Evolutionary conservation across 2,888 invertebrate genomes (phyloP).

Genomic region (Trichacis sp.): DNA sequence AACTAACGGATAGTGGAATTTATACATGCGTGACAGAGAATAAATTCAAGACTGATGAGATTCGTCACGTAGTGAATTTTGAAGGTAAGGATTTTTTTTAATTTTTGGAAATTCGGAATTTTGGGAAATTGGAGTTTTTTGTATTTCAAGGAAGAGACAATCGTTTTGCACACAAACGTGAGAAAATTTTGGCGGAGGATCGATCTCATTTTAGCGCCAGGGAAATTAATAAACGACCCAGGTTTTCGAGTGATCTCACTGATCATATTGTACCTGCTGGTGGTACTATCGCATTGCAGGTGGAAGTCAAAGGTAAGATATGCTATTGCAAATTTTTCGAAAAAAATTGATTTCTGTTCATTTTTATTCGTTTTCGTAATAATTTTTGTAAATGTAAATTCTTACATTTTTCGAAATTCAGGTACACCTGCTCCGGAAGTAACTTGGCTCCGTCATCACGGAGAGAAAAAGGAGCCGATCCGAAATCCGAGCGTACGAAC

Average conservation of each 20-base stretch:
- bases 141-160: conserved; percentile 41
- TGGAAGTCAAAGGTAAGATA: conserved; percentile 77
- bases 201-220: conserved; percentile 43
- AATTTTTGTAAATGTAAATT: too few species aligned
- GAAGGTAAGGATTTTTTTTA: too few species aligned
- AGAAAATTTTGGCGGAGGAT: conserved; percentile 31
- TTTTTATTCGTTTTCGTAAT: too few species aligned
- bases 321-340: too few species aligned
- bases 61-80: conserved; percentile 79
- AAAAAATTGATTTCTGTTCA: neutral
- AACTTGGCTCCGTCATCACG: conserved; percentile 76
- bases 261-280: conserved; percentile 82
- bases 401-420: too few species aligned
- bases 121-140: neutral
- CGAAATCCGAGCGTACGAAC: conserved; percentile 76
- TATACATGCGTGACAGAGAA: conserved; percentile 84
- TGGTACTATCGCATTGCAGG: conserved; percentile 85
- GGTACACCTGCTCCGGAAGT: conserved; percentile 75
- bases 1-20: conserved; percentile 78
- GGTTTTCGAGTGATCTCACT: conserved; percentile 77
- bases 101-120: conserved; percentile 36
- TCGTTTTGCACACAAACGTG: conserved; percentile 37
- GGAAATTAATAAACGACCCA: conserved; percentile 69
- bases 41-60: conserved; percentile 77
- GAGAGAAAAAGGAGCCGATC: conserved; percentile 72